These are phyloP conservation scores for Callipepla squamata DNA, from an alignment of 2,113 vertebrate species.

Conservation along the genomic window DNA sequence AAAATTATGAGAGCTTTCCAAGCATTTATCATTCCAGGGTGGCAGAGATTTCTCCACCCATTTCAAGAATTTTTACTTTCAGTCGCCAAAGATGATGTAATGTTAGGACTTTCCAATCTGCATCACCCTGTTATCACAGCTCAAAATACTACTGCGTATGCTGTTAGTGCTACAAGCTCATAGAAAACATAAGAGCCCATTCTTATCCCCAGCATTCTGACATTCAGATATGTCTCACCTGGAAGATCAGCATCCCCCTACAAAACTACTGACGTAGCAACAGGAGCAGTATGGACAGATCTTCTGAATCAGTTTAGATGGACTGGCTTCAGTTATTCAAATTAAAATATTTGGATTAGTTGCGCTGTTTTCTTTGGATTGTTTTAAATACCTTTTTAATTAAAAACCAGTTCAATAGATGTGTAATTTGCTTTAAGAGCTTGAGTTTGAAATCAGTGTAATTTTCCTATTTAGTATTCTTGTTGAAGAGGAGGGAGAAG, in stretches of 20 bases:
- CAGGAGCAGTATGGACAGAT: neutral
- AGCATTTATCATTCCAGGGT: slow-evolving; percentile 38
- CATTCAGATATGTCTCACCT: neutral
- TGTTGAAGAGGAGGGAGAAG: neutral
- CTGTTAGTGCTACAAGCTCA: neutral
- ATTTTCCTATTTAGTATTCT: neutral
- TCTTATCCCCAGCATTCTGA: neutral
- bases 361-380: neutral
- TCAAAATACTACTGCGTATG: neutral
- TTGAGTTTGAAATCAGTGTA: neutral
- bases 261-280: neutral
- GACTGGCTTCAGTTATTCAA: neutral
- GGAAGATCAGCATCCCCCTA: neutral
- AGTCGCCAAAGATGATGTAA: slow-evolving; percentile 39
- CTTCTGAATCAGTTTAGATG: neutral
- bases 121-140: neutral
- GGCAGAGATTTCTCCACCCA: slow-evolving; percentile 42
- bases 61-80: slow-evolving; percentile 52
- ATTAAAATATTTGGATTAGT: neutral
- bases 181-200: neutral
- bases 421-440: neutral
- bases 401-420: neutral
- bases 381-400: neutral
- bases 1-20: neutral
- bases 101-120: neutral